Evolutionary conservation across 2,888 invertebrate genomes (phyloP).

Genomic region (Acrobasis suavella): DNA sequence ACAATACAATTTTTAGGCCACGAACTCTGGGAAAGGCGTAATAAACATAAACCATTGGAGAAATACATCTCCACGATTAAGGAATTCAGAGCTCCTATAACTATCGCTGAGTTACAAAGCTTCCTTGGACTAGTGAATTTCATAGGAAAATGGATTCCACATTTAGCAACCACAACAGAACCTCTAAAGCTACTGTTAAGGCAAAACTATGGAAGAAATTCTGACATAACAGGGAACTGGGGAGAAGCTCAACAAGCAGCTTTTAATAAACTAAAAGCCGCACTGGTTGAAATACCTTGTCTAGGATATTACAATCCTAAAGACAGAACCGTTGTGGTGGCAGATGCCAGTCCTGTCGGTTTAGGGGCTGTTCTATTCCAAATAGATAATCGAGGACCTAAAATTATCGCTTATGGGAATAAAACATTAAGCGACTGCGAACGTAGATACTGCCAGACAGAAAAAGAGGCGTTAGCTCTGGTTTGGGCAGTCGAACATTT

Average conservation of each 20-base stretch:
- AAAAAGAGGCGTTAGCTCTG: slow-evolving; percentile 40
- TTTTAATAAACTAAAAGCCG: slow-evolving; percentile 32
- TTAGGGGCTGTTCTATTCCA: slow-evolving; percentile 33
- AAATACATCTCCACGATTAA: not conserved
- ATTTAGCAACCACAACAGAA: slow-evolving; percentile 33
- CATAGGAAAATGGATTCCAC: slow-evolving; percentile 29
- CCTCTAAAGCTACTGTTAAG: slow-evolving; percentile 29
- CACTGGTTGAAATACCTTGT: slow-evolving; percentile 26
- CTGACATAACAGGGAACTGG: slow-evolving; percentile 31
- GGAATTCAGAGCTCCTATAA: not conserved
- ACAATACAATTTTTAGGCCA: not conserved
- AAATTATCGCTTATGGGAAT: slow-evolving; percentile 41
- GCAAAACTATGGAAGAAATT: slow-evolving; percentile 27
- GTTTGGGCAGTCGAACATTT: slow-evolving; percentile 37
- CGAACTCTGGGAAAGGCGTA: not conserved
- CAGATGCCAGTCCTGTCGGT: slow-evolving; percentile 38
- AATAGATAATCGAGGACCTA: slow-evolving; percentile 26
- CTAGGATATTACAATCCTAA: slow-evolving; percentile 37
- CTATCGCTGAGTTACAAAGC: not conserved
- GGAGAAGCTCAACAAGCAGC: slow-evolving; percentile 26
- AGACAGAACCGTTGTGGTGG: slow-evolving; percentile 34
- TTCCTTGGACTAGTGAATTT: slow-evolving; percentile 16
- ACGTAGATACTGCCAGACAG: slow-evolving; percentile 38
- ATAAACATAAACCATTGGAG: not conserved
- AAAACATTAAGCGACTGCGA: slow-evolving; percentile 22